Percentiles rank a stretch among this genome's conserved stretches.
Conservation (phyloP, 2,113 vertebrate genomes). For the Chaetodon trifascialis region DNA sequence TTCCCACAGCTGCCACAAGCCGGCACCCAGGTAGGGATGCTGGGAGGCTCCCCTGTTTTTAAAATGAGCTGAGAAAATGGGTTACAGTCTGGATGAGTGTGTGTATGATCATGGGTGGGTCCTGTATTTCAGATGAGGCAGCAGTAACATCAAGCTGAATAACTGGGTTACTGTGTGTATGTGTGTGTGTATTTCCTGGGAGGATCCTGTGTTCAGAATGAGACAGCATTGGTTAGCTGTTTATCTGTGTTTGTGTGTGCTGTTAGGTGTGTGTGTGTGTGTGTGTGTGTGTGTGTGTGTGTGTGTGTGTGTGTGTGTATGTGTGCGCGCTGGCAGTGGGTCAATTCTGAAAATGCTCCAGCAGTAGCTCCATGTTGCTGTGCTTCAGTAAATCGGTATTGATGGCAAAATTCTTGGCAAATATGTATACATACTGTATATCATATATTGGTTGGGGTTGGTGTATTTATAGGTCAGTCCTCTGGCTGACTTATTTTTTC, state of each 20-base stretch:
- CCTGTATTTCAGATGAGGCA: slow-evolving; percentile 23
- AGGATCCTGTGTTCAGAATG: slow-evolving; percentile 52
- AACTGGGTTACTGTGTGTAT: slow-evolving; percentile 33
- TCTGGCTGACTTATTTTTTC: background rate
- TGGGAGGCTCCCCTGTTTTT: slow-evolving; percentile 28
- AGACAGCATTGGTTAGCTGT: slow-evolving; percentile 40
- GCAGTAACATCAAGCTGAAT: slow-evolving; percentile 27
- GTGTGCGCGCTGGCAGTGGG: slow-evolving; percentile 14
- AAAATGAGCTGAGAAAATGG: background rate
- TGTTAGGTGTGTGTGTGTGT: background rate
- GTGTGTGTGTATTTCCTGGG: slow-evolving; percentile 34
- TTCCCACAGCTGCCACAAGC: slow-evolving; percentile 89
- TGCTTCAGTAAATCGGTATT: background rate
- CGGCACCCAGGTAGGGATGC: slow-evolving; percentile 90
- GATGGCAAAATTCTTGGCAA: background rate
- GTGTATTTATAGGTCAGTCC: background rate
- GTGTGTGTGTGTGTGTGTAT: slow-evolving; percentile 3
- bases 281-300: slow-evolving; percentile 24
- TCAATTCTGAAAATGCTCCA: slow-evolving; percentile 25
- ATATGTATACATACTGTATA: background rate
- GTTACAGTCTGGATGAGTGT: slow-evolving; percentile 9
- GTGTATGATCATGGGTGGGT: slow-evolving; percentile 33
- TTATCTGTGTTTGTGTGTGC: slow-evolving; percentile 22
- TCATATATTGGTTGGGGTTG: background rate
- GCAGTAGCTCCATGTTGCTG: background rate